These are phyloP conservation scores for Montipora capricornis DNA, from an alignment of 64 coral and sea anemone species.

Conservation along the genomic window DNA sequence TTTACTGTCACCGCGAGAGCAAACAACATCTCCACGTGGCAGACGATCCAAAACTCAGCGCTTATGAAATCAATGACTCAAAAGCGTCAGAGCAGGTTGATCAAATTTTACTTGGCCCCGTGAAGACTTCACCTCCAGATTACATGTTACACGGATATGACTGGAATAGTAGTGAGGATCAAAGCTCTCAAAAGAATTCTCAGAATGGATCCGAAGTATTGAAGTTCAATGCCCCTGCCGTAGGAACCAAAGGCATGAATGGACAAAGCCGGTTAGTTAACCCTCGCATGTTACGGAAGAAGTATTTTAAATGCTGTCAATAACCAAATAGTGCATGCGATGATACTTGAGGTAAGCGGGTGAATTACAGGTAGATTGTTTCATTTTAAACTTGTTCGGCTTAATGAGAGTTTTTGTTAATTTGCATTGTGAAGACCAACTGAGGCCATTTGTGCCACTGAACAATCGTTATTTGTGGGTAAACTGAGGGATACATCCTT, in stretches of 20 bases:
- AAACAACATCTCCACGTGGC: constrained; percentile 11
- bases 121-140: constrained; percentile 23
- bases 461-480: no score
- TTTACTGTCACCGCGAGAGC: not conserved
- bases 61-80: not conserved
- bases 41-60: constrained; percentile 1
- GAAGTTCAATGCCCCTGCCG: not conserved
- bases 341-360: not conserved
- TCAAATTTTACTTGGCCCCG: not conserved
- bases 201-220: not conserved
- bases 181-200: not conserved
- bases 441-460: no score
- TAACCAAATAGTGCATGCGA: not conserved
- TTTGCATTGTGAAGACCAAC: not conserved
- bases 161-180: not conserved
- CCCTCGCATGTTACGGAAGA: not conserved
- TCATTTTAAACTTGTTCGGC: not conserved
- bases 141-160: constrained; percentile 7
- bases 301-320: not conserved
- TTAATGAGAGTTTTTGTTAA: not conserved
- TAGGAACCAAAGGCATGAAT: not conserved
- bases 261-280: constrained; percentile 24
- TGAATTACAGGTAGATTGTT: not conserved
- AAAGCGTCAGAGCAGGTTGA: not conserved
- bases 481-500: no score